A percentile compares a stretch with the other conserved stretches of the same genome.
Evolutionary conservation across 53 echinoderm and acorn worm species (phyloP).

Genomic region (Holothuria leucospilota): DNA sequence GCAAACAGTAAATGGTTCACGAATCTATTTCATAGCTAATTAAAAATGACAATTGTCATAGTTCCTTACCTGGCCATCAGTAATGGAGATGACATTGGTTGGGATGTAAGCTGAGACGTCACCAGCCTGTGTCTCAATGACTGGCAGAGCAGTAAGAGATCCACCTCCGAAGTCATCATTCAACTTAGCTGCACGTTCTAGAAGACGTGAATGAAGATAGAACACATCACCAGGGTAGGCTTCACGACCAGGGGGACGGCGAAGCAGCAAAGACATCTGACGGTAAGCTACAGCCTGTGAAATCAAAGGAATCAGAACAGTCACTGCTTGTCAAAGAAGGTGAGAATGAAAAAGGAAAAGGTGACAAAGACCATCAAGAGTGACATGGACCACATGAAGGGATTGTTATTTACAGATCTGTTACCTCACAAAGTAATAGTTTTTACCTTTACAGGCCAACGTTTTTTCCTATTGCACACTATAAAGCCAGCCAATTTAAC

Average conservation of each 20-base stretch:
- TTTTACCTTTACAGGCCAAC: too few species aligned
- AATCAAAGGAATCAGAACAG: not conserved
- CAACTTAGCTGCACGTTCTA: slow-evolving; percentile 99
- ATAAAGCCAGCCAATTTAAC: too few species aligned
- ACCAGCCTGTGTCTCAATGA: slow-evolving; percentile 99
- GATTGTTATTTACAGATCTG: too few species aligned
- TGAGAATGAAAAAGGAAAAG: too few species aligned
- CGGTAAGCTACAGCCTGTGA: slow-evolving; percentile 98
- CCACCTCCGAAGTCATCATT: slow-evolving; percentile 98
- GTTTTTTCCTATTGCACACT: too few species aligned
- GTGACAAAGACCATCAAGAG: too few species aligned
- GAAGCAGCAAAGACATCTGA: slow-evolving; percentile 99
- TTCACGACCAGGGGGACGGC: slow-evolving; percentile 99
- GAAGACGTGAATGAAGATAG: slow-evolving; percentile 99
- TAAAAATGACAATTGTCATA: too few species aligned
- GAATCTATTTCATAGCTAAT: too few species aligned
- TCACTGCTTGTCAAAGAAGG: too few species aligned
- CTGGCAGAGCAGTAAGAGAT: slow-evolving; percentile 95
- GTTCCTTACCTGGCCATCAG: slow-evolving; percentile 93
- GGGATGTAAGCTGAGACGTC: slow-evolving; percentile 99
- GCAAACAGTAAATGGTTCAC: too few species aligned
- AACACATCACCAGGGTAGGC: slow-evolving; percentile 99
- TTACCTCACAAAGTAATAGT: too few species aligned
- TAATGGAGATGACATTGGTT: slow-evolving; percentile 99
- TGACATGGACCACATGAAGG: too few species aligned